Percentiles rank a stretch among this genome's conserved stretches.
These are phyloP conservation scores for Rhopalosiphum padi DNA, from an alignment of 1,140 invertebrate species.

Conservation along the genomic window DNA sequence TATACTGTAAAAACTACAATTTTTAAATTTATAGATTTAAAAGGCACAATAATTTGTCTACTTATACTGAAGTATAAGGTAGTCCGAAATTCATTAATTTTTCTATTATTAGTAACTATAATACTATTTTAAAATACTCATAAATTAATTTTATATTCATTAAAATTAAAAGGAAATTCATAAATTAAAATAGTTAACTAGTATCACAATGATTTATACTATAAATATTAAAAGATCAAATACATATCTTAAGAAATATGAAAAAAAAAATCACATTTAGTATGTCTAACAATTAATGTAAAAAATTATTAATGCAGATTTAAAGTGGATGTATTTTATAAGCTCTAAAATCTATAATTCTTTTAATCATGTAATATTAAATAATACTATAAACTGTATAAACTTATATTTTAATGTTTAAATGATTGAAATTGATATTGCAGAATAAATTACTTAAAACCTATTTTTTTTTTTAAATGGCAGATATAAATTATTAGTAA, in stretches of 20 bases:
- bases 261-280: slow-evolving; percentile 14
- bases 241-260: neutral
- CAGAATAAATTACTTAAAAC: neutral
- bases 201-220: slow-evolving; percentile 35
- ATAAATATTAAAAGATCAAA: slow-evolving; percentile 10
- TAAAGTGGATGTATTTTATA: slow-evolving; percentile 14
- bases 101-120: neutral
- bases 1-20: neutral
- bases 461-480: neutral
- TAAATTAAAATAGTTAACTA: slow-evolving; percentile 42
- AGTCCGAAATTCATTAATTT: neutral
- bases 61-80: slow-evolving; percentile 15
- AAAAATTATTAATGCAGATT: neutral
- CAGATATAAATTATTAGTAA: neutral
- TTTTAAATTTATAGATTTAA: slow-evolving; percentile 23
- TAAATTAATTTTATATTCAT: neutral
- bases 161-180: neutral
- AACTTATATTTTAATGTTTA: neutral
- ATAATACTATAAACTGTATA: neutral
- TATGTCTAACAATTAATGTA: neutral
- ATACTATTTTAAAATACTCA: slow-evolving; percentile 32
- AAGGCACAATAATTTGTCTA: slow-evolving; percentile 32
- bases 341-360: neutral
- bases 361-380: neutral
- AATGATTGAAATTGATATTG: neutral